Conservation (phyloP, 2,797 vertebrate species). For the Sebastes melanostomus region DNA sequence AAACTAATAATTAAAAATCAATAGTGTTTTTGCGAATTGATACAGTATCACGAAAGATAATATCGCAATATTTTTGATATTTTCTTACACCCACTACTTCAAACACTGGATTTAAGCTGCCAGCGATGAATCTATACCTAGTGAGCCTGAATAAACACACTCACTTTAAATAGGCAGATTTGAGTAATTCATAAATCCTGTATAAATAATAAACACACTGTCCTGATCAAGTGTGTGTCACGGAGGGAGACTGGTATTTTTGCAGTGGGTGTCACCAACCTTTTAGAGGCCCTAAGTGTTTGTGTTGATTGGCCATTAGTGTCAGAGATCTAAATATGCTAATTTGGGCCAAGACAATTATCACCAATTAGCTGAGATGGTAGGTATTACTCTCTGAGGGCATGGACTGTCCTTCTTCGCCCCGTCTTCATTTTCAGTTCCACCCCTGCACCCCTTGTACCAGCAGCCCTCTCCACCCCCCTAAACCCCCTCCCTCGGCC, state of each 20-base stretch:
- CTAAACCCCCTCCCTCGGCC: not conserved
- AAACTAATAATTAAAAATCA: no score
- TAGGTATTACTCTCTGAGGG: constrained; percentile 73
- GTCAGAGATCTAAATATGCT: constrained; percentile 81
- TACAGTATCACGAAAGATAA: no score
- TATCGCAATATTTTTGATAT: no score
- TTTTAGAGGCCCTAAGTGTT: constrained; percentile 74
- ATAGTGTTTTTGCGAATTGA: no score
- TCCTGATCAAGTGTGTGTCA: not conserved
- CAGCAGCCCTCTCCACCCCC: constrained; percentile 42
- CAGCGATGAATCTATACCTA: not conserved
- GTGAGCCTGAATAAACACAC: not conserved
- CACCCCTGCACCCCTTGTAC: constrained; percentile 59
- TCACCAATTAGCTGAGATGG: constrained; percentile 79
- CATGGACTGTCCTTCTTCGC: constrained; percentile 72
- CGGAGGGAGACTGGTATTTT: constrained; percentile 51
- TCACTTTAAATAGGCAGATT: not conserved
- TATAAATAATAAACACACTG: not conserved
- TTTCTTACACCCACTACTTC: not conserved
- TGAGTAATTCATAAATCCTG: not conserved
- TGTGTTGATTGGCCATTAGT: constrained; percentile 81
- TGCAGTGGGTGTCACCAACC: constrained; percentile 47
- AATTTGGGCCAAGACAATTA: constrained; percentile 77
- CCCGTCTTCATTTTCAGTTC: constrained; percentile 70
- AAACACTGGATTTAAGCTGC: not conserved